Conservation (phyloP, 2,113 vertebrate genomes). For the Onychostruthus taczanowskii region DNA sequence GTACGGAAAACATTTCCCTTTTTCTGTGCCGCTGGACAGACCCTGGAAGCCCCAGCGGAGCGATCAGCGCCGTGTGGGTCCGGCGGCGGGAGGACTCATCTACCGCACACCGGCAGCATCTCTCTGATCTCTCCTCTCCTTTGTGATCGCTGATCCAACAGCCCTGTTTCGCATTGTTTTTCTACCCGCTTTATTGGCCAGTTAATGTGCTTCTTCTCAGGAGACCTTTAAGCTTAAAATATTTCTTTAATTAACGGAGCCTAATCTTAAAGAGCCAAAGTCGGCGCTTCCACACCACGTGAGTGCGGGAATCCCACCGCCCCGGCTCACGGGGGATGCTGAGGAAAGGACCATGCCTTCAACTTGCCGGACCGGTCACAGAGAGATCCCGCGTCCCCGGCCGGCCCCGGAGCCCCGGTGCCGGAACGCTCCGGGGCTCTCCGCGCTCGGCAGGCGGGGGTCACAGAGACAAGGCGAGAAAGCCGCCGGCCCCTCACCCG, state of each 20-base stretch:
- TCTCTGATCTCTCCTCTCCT: neutral
- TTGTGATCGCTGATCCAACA: neutral
- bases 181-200: neutral
- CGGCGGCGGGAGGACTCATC: neutral
- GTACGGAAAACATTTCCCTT: neutral
- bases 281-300: neutral
- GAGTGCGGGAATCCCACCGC: neutral
- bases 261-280: neutral
- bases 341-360: neutral
- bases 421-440: neutral
- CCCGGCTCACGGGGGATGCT: neutral
- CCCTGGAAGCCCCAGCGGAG: neutral
- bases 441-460: neutral
- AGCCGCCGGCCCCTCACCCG: neutral
- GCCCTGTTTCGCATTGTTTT: neutral
- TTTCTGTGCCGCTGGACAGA: neutral
- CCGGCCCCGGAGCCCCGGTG: neutral
- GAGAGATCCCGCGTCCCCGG: neutral
- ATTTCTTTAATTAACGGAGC: conserved; percentile 19
- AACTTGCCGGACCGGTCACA: neutral
- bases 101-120: neutral
- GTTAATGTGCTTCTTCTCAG: conserved; percentile 28
- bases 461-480: neutral
- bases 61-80: neutral
- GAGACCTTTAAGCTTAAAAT: conserved; percentile 46